Percentiles rank a stretch among this genome's conserved stretches.
phyloP scores from a whole-genome alignment of 2,797 vertebrate genomes.

The Etheostoma perlongum region DNA sequence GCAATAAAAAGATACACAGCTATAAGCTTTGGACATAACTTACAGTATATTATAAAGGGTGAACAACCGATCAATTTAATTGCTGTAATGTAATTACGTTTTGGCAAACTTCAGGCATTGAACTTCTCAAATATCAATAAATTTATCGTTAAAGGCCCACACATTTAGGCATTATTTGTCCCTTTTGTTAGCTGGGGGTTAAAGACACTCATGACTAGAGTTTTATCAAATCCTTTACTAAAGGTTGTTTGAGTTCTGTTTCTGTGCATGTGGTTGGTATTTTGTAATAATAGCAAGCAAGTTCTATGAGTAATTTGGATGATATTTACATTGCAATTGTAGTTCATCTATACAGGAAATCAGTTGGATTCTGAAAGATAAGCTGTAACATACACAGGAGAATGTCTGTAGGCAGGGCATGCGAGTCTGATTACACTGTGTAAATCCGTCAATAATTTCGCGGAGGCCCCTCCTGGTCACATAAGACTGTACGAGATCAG shows the following conservation, averaged over 20 bases:
- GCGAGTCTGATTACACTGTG: slow-evolving; percentile 57
- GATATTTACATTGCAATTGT: neutral
- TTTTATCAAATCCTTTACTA: neutral
- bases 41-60: neutral
- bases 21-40: neutral
- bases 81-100: no score
- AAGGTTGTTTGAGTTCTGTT: no score
- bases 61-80: neutral
- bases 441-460: slow-evolving; percentile 67
- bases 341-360: neutral
- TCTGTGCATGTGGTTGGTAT: neutral
- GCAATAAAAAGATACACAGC: neutral
- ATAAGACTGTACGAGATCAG: slow-evolving; percentile 65
- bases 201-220: neutral
- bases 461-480: slow-evolving; percentile 42
- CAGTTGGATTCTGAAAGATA: slow-evolving; percentile 4
- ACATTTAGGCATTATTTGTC: neutral
- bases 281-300: neutral
- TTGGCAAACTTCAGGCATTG: neutral
- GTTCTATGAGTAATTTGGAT: neutral
- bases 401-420: slow-evolving; percentile 2
- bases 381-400: slow-evolving; percentile 19
- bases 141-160: neutral
- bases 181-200: neutral
- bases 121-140: neutral